Percentiles rank a stretch among this genome's conserved stretches.
These are phyloP conservation scores for Caenorhabditis sp. DNA, from an alignment of 2,888 invertebrate genomes.

Conservation along the genomic window DNA sequence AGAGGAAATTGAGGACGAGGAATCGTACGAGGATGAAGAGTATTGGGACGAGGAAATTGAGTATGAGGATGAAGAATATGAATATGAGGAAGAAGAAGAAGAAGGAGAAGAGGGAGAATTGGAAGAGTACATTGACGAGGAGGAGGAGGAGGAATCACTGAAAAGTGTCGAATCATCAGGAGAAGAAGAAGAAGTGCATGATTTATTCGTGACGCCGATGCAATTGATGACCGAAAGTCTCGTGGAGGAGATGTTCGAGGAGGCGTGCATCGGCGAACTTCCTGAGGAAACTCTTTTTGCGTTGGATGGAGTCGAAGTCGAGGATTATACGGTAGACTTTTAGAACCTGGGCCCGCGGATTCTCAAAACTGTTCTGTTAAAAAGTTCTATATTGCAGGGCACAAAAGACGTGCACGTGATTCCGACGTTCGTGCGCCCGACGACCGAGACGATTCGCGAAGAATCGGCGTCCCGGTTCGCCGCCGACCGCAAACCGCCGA, in stretches of 20 bases:
- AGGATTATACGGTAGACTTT: conserved; percentile 40
- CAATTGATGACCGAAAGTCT: conserved; percentile 43
- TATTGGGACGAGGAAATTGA: conserved; percentile 69
- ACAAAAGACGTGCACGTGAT: conserved; percentile 57
- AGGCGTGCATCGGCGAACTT: conserved; percentile 42
- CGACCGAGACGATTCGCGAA: conserved; percentile 59
- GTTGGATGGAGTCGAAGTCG: conserved; percentile 50
- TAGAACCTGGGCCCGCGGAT: too few species aligned
- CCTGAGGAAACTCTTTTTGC: conserved; percentile 44
- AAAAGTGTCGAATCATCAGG: conserved; percentile 38
- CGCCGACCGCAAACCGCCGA: conserved; percentile 66
- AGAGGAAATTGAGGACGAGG: conserved; percentile 36
- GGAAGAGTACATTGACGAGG: conserved; percentile 43
- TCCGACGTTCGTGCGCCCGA: conserved; percentile 66
- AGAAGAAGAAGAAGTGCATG: conserved; percentile 24
- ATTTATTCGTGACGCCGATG: conserved; percentile 25
- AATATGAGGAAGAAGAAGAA: conserved; percentile 59
- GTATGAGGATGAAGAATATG: conserved; percentile 60
- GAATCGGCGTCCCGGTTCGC: conserved; percentile 62
- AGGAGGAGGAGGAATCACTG: conserved; percentile 50
- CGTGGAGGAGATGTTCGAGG: conserved; percentile 54
- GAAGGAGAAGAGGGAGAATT: conserved; percentile 59
- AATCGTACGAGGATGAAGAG: conserved; percentile 64
- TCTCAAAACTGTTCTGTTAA: too few species aligned
- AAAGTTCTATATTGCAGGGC: conserved; percentile 42